phyloP scores from a whole-genome alignment of 2,888 invertebrate genomes.

The Conchocele bisecta region DNA sequence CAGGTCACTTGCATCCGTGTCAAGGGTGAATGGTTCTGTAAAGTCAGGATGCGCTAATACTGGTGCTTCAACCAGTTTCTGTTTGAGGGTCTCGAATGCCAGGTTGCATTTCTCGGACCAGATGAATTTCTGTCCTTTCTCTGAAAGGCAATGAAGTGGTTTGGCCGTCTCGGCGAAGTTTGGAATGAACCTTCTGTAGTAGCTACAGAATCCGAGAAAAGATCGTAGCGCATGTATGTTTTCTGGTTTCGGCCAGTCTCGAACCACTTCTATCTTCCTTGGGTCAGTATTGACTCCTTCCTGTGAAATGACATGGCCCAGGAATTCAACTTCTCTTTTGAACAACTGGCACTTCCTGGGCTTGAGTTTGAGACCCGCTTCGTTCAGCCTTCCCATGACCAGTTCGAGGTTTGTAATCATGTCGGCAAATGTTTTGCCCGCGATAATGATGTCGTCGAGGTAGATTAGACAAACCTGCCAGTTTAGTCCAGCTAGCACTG shows the following conservation, averaged over 20 bases:
- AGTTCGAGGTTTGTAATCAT: background rate
- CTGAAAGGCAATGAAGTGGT: slow-evolving; percentile 19
- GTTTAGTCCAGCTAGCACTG: slow-evolving; percentile 37
- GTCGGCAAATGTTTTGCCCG: slow-evolving; percentile 7
- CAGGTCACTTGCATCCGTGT: slow-evolving; percentile 53
- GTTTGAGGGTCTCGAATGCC: slow-evolving; percentile 25
- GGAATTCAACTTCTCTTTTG: too few relatives aligned
- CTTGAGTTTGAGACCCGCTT: background rate
- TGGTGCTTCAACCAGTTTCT: too few relatives aligned
- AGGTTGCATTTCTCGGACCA: slow-evolving; percentile 32
- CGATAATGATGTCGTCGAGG: slow-evolving; percentile 56
- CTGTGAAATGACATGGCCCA: too few relatives aligned
- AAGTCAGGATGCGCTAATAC: slow-evolving; percentile 24
- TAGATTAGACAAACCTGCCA: slow-evolving; percentile 52
- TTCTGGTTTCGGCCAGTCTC: too few relatives aligned
- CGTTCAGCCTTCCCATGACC: background rate
- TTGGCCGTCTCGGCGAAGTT: slow-evolving; percentile 30
- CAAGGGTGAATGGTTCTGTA: slow-evolving; percentile 35
- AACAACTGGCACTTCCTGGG: too few relatives aligned
- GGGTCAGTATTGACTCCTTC: too few relatives aligned
- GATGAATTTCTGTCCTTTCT: slow-evolving; percentile 8
- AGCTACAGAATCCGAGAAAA: slow-evolving; percentile 49
- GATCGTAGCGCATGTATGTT: too few relatives aligned
- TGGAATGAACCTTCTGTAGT: slow-evolving; percentile 31
- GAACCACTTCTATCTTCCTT: too few relatives aligned